phyloP scores from a whole-genome alignment of 2,113 vertebrate species.

The Nymphicus hollandicus region DNA sequence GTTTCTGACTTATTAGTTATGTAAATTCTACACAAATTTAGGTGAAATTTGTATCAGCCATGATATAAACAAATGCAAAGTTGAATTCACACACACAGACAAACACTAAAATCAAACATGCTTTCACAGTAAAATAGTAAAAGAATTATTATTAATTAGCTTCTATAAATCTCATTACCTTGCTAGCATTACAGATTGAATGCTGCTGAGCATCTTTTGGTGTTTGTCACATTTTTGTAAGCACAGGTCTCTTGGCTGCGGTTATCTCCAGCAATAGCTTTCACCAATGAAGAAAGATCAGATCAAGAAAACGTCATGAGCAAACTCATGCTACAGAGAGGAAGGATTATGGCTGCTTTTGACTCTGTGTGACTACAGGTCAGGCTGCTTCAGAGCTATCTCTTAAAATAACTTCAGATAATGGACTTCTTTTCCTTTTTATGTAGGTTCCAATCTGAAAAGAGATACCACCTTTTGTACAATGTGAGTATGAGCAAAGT shows the following conservation, averaged over 20 bases:
- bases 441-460: neutral
- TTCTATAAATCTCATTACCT: neutral
- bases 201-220: neutral
- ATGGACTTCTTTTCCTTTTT: neutral
- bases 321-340: neutral
- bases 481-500: rapidly evolving
- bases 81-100: neutral
- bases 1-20: neutral
- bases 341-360: neutral
- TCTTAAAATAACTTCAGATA: neutral
- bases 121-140: neutral
- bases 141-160: neutral
- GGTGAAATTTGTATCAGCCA: neutral
- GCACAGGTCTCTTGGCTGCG: neutral
- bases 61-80: neutral
- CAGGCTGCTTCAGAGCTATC: neutral
- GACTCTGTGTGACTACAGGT: neutral
- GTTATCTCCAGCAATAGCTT: neutral
- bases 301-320: neutral
- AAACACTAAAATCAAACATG: neutral
- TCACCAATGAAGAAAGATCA: neutral
- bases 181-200: neutral
- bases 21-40: neutral
- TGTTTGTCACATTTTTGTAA: neutral
- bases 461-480: neutral